Evolutionary conservation across 1,140 invertebrate species (phyloP).

Genomic region (Tetragonula clypearis): DNA sequence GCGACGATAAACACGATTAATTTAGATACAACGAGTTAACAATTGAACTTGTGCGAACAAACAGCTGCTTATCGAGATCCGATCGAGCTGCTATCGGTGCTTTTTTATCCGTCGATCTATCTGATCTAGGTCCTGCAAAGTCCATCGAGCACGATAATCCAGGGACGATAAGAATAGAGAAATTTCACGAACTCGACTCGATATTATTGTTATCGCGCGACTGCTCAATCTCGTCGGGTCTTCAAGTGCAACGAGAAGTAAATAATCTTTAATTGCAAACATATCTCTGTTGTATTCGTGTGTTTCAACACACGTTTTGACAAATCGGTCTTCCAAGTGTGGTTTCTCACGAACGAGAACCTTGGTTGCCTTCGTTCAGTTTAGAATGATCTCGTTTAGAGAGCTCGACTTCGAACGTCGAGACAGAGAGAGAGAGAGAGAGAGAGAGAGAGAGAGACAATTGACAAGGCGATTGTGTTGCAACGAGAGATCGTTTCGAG

Average conservation of each 20-base stretch:
- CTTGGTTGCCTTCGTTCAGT: background rate
- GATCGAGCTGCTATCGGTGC: too few species aligned
- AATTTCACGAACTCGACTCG: background rate
- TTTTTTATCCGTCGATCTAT: background rate
- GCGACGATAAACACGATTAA: background rate
- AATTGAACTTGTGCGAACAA: background rate
- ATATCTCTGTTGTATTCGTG: too few species aligned
- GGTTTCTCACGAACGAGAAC: background rate
- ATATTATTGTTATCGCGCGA: background rate
- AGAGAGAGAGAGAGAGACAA: background rate
- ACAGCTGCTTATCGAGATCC: background rate
- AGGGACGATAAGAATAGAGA: background rate
- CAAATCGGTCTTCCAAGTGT: background rate
- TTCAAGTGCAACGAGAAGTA: too few species aligned
- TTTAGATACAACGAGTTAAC: background rate
- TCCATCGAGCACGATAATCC: background rate
- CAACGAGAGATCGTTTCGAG: background rate
- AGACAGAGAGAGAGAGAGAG: background rate
- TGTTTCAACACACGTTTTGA: background rate
- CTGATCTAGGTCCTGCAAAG: background rate
- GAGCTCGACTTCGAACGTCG: background rate
- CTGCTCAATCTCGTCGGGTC: too few species aligned
- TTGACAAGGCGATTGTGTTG: background rate
- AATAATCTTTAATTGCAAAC: too few species aligned
- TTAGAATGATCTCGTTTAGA: background rate